Conservation (phyloP, 2,888 invertebrate genomes). For the Thera obeliscata region DNA sequence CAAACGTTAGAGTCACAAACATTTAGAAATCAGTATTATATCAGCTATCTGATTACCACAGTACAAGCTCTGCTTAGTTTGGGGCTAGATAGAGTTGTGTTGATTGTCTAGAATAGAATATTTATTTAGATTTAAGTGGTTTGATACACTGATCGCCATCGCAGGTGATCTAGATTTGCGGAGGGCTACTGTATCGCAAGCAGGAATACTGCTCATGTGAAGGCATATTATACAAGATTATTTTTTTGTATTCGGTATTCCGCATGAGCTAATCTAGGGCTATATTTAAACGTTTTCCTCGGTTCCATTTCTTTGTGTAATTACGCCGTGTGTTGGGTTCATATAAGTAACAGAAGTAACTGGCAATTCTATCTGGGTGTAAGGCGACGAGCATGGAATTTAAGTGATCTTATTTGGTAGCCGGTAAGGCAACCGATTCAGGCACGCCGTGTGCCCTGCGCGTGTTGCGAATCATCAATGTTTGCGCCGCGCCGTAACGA, state of each 20-base stretch:
- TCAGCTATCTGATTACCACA: no score
- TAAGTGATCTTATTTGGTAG: constrained; percentile 80
- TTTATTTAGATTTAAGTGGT: no score
- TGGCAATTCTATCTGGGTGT: constrained; percentile 71
- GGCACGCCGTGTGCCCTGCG: constrained; percentile 60
- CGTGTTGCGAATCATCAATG: constrained; percentile 75
- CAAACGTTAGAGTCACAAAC: constrained; percentile 28
- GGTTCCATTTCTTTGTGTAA: constrained; percentile 77
- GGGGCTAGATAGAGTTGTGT: no score
- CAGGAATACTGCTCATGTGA: no score
- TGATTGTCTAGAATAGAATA: no score
- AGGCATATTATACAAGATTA: no score
- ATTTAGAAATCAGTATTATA: constrained; percentile 32
- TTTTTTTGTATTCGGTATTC: no score
- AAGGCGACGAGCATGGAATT: constrained; percentile 75
- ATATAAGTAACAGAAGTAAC: constrained; percentile 72
- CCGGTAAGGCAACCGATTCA: constrained; percentile 68
- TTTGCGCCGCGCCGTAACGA: constrained; percentile 44
- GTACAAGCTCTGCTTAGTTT: no score
- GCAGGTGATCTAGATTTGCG: no score
- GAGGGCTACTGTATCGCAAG: no score
- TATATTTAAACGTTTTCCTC: constrained; percentile 65
- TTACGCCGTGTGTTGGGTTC: constrained; percentile 68
- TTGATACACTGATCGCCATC: no score
- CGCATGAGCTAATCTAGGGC: constrained; percentile 49